Base-by-base conservation (phyloP, 2,888 invertebrate genomes). In the Drosophila eohydei region DNA sequence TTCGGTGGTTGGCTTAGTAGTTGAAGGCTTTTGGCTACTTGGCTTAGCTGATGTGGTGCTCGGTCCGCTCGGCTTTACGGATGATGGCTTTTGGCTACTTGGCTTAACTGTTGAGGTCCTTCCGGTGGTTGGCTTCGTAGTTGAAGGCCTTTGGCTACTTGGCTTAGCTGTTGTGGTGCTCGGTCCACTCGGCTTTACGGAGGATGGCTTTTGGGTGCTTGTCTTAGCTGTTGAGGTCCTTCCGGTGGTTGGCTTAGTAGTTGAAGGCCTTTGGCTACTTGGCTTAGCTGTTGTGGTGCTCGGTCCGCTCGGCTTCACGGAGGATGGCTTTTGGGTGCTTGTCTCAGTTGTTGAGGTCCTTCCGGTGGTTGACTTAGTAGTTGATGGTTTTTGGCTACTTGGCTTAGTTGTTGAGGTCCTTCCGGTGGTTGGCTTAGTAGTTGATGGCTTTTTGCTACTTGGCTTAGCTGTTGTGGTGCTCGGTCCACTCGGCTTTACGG, bases 161-260 rank as follows among this genome's bases (percentile, higher is more conserved):
- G 52, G 14, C 30, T 40, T 16, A 3, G 26, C 26, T 52, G 36
- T 52, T 14, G 36, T 0, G 8, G 69, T 52, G 3, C 58, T 64
- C 16, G 2, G 9, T 0, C n/a, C n/a, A 9, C 32, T 50, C 4
- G 60, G 38, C 9, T 32, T 60, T 2, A 3, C 0, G 9, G 65
- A 51, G 0, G 55, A 36, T 2, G 51, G 46, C 7, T 14, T 43
- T 3, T 11, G 21, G 4, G 11, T 21, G 5, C 1, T 44, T 6
- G 26, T 21, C 26, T 14, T 44, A 44, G 12, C 14, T 28, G 46
- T 46, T 14, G 46, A 7, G 14, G 46, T 46, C 11, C 14, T 16
- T 0, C 5, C 3, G 0, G 48, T 28, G 1, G 36, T 69, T 21
- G 52, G n/a, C 30, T 34, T 12, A 3, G 5, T 9, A 28, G 38